Evolutionary conservation across 2,113 vertebrate genomes (phyloP).

Genomic region (Siniperca chuatsi): DNA sequence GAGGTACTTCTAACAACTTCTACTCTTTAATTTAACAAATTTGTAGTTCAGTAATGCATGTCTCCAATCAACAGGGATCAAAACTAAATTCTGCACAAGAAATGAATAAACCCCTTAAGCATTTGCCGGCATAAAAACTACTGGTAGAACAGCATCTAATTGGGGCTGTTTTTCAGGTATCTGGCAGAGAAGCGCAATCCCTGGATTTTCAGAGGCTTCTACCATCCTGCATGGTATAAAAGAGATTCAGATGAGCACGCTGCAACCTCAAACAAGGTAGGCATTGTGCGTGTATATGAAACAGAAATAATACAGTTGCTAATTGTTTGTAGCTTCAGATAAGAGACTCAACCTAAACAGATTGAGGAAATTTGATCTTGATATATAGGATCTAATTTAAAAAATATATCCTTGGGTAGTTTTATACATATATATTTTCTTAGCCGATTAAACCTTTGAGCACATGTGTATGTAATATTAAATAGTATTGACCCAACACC

Average conservation of each 20-base stretch:
- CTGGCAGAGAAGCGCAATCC: slow-evolving; percentile 83
- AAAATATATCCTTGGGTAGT: not conserved
- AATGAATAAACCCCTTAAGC: not conserved
- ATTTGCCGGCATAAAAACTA: not conserved
- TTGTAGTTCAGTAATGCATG: not conserved
- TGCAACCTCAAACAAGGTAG: slow-evolving; percentile 68
- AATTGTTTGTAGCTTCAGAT: not conserved
- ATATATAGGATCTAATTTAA: not conserved
- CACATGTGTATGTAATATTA: not conserved
- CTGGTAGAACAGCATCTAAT: not conserved
- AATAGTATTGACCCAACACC: not conserved
- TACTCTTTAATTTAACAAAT: not conserved
- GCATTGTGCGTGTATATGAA: not conserved
- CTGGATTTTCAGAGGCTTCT: slow-evolving; percentile 81
- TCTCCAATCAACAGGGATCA: not conserved
- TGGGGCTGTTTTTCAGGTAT: slow-evolving; percentile 64
- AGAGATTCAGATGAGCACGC: slow-evolving; percentile 60
- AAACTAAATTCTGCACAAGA: not conserved
- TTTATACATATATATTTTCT: not conserved
- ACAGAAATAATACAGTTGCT: not conserved
- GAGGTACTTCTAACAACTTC: slow-evolving; percentile 56
- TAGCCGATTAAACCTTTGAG: not conserved
- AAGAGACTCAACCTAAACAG: not conserved
- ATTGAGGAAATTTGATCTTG: not conserved
- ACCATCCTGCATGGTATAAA: slow-evolving; percentile 88